These are phyloP conservation scores for Smithornis capensis DNA, from an alignment of 2,113 vertebrate genomes.

Conservation along the genomic window DNA sequence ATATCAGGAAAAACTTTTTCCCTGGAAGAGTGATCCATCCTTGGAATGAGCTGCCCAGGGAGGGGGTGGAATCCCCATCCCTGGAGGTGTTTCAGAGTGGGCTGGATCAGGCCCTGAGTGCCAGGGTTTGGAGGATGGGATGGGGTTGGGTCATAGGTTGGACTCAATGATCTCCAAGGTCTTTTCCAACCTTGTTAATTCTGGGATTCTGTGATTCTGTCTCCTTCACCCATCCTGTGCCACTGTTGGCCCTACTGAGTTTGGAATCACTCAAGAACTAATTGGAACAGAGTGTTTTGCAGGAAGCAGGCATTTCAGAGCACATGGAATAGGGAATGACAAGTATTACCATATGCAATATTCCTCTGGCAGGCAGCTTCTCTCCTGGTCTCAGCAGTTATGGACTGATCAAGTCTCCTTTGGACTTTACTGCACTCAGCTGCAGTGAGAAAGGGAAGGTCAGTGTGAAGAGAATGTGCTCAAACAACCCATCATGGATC, in stretches of 20 bases:
- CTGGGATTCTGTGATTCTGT: too few relatives aligned
- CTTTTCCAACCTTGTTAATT: too few relatives aligned
- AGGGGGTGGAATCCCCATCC: too few relatives aligned
- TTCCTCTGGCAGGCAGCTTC: constrained; percentile 67
- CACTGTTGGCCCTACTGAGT: background rate
- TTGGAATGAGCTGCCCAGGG: too few relatives aligned
- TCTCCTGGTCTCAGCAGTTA: constrained; percentile 62
- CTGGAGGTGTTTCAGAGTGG: too few relatives aligned
- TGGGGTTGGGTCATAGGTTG: too few relatives aligned
- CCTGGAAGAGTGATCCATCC: too few relatives aligned
- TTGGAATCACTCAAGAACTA: background rate
- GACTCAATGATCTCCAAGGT: too few relatives aligned
- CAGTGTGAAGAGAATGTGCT: background rate
- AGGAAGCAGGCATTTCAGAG: background rate
- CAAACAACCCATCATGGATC: background rate
- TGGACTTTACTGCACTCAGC: constrained; percentile 78
- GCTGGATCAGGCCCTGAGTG: too few relatives aligned
- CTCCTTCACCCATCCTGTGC: background rate
- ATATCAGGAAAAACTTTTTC: too few relatives aligned
- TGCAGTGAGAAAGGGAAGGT: constrained; percentile 6
- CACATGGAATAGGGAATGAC: background rate
- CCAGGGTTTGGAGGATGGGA: too few relatives aligned
- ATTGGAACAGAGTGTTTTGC: background rate
- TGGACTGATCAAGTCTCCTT: constrained; percentile 42
- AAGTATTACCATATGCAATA: constrained; percentile 77